Percentiles rank a stretch among this genome's conserved stretches.
phyloP scores from a whole-genome alignment of 2,797 vertebrate genomes.

The Sphenodon punctatus region DNA sequence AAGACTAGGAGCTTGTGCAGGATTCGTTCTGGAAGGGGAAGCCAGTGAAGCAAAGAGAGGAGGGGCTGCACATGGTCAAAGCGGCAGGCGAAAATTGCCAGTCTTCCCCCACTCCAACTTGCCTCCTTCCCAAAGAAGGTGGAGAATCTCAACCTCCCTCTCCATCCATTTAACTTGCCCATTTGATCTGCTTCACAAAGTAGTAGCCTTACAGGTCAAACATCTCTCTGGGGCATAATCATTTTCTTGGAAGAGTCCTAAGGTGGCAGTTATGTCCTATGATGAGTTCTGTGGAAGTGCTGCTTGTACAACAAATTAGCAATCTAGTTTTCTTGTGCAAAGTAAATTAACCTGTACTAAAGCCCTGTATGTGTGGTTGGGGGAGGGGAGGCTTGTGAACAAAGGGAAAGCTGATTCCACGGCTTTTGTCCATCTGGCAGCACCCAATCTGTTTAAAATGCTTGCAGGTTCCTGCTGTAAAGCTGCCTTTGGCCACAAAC shows the following conservation, averaged over 20 bases:
- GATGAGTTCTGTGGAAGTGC: not conserved
- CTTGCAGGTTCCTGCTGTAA: conserved; percentile 32
- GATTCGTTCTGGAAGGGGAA: too few relatives aligned
- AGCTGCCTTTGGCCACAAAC: conserved; percentile 38
- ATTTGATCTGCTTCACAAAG: not conserved
- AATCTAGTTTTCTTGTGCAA: not conserved
- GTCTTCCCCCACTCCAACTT: too few relatives aligned
- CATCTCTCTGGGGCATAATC: not conserved
- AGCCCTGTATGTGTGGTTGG: not conserved
- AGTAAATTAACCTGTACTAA: not conserved
- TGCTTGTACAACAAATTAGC: not conserved
- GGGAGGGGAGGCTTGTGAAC: not conserved
- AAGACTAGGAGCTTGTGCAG: too few relatives aligned
- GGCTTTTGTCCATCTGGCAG: conserved; percentile 43
- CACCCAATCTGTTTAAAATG: conserved; percentile 33
- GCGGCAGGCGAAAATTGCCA: too few relatives aligned
- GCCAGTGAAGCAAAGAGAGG: too few relatives aligned
- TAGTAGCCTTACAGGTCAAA: not conserved
- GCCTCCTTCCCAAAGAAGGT: not conserved
- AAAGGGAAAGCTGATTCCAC: conserved; percentile 14
- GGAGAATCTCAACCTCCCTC: too few relatives aligned
- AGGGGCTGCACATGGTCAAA: too few relatives aligned
- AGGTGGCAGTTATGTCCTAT: not conserved
- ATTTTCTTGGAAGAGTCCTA: not conserved
- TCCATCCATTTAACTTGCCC: not conserved